Evolutionary conservation across 2,888 invertebrate species (phyloP).

Genomic region (Octodonta nipae): DNA sequence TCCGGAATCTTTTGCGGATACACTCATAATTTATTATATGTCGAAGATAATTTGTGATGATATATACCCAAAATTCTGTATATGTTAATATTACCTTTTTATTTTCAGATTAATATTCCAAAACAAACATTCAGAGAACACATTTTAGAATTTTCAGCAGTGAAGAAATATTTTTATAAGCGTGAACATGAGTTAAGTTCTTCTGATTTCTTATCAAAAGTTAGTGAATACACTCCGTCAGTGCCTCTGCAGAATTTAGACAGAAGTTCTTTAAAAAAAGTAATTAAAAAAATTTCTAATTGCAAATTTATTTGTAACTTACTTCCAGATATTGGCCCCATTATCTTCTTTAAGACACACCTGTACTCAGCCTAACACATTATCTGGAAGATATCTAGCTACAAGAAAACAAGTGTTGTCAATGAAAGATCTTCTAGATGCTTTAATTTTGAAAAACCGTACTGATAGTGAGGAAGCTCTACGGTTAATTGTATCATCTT

Average conservation of each 20-base stretch:
- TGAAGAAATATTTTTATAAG: constrained; percentile 62
- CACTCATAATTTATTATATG: no score
- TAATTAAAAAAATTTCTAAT: constrained; percentile 15
- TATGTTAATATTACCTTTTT: neutral
- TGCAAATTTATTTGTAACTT: constrained; percentile 10
- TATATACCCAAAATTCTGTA: no score
- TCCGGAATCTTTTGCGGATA: no score
- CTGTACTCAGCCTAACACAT: constrained; percentile 55
- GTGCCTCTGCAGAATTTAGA: constrained; percentile 38
- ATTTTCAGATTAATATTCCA: constrained; percentile 47
- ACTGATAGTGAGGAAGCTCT: constrained; percentile 50
- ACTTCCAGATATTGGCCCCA: constrained; percentile 48
- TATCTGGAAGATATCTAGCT: constrained; percentile 40
- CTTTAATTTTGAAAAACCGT: constrained; percentile 47
- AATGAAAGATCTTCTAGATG: constrained; percentile 52
- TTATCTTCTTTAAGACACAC: constrained; percentile 54
- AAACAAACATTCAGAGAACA: constrained; percentile 45
- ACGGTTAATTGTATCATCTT: constrained; percentile 46
- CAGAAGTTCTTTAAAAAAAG: constrained; percentile 32
- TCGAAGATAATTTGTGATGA: no score
- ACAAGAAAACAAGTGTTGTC: constrained; percentile 42
- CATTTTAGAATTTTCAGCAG: constrained; percentile 51
- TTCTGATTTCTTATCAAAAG: constrained; percentile 36
- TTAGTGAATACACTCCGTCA: constrained; percentile 34
- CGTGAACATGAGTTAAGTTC: constrained; percentile 43